phyloP scores from a whole-genome alignment of 2,113 vertebrate species.

The Grammomys surdaster region DNA sequence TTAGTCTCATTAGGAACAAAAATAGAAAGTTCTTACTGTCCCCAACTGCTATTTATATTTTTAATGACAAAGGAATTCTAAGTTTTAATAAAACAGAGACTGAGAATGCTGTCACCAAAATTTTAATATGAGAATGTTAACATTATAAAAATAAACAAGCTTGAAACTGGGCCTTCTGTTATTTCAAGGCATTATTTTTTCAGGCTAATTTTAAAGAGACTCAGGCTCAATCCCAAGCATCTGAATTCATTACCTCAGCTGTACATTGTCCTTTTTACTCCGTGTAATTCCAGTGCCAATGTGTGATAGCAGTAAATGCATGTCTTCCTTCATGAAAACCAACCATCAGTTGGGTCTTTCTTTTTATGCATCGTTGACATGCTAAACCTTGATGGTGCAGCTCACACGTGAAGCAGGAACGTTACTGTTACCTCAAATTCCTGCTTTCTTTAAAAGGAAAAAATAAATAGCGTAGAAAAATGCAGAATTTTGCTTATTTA shows the following conservation, averaged over 20 bases:
- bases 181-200: slow-evolving; percentile 27
- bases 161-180: slow-evolving; percentile 43
- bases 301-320: not conserved
- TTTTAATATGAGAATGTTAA: slow-evolving; percentile 50
- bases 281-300: not conserved
- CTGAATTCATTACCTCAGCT: slow-evolving; percentile 47
- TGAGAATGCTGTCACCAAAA: slow-evolving; percentile 32
- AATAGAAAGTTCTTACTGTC: slow-evolving; percentile 46
- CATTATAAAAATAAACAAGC: slow-evolving; percentile 60
- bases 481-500: slow-evolving; percentile 9
- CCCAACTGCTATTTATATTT: slow-evolving; percentile 59
- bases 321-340: slow-evolving; percentile 61
- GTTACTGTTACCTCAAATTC: slow-evolving; percentile 1
- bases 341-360: slow-evolving; percentile 28
- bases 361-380: slow-evolving; percentile 39
- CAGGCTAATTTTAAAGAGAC: slow-evolving; percentile 28
- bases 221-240: not conserved
- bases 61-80: slow-evolving; percentile 54
- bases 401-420: not conserved
- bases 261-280: not conserved
- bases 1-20: slow-evolving; percentile 58
- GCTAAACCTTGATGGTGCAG: not conserved
- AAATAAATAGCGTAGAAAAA: slow-evolving; percentile 1
- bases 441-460: not conserved
- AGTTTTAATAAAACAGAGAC: slow-evolving; percentile 56